These are phyloP conservation scores for Athalia rosae DNA, from an alignment of 2,888 invertebrate species.

Conservation along the genomic window DNA sequence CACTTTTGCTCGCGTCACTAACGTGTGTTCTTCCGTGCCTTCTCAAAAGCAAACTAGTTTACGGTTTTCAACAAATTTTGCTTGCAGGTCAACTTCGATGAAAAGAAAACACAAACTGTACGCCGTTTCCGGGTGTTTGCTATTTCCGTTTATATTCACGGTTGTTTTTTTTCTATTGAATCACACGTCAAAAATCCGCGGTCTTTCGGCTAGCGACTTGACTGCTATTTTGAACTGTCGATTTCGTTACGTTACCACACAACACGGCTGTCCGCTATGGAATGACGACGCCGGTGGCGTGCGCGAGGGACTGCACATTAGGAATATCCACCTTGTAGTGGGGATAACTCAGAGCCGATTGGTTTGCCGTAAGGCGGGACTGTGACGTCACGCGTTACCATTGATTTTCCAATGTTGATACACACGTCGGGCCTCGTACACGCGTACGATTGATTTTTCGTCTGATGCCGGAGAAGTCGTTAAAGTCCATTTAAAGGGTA, in stretches of 20 bases:
- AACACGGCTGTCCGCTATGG: constrained; percentile 63
- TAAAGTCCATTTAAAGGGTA: constrained; percentile 5
- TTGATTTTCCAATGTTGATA: constrained; percentile 69
- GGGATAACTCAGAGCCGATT: constrained; percentile 59
- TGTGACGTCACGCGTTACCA: constrained; percentile 69
- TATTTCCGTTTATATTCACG: too few species aligned
- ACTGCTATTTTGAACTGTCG: constrained; percentile 55
- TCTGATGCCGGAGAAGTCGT: background rate
- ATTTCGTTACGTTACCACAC: constrained; percentile 60
- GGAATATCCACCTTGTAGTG: constrained; percentile 56
- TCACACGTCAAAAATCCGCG: constrained; percentile 55
- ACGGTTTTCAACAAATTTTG: constrained; percentile 15
- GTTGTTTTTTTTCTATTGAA: background rate
- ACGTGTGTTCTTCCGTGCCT: constrained; percentile 5
- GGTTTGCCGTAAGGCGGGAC: constrained; percentile 68
- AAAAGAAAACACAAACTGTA: constrained; percentile 2
- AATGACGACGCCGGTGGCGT: constrained; percentile 69
- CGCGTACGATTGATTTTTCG: constrained; percentile 36
- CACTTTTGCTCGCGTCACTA: constrained; percentile 18
- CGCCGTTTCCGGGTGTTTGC: background rate
- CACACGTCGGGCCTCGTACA: constrained; percentile 21
- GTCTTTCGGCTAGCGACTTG: constrained; percentile 39
- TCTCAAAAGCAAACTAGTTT: constrained; percentile 17
- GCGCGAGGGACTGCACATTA: constrained; percentile 48
- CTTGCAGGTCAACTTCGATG: constrained; percentile 11